A percentile compares a stretch with the other conserved stretches of the same genome.
phyloP scores from a whole-genome alignment of 2,113 vertebrate genomes.

The Actenoides hombroni region DNA sequence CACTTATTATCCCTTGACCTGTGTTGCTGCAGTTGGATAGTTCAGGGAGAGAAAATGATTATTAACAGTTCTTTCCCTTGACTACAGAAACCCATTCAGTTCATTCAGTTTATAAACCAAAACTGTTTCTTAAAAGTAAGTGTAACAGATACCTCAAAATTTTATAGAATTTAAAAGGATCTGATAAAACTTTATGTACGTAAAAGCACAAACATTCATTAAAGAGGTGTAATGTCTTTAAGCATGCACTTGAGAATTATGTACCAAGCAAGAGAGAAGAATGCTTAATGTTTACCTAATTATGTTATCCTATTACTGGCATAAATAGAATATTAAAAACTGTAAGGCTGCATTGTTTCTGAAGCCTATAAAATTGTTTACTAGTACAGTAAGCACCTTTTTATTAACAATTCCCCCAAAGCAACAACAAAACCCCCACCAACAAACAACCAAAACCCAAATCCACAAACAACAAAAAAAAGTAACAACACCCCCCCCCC shows the following conservation, averaged over 20 bases:
- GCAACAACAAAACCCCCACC: neutral
- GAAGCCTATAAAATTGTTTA: neutral
- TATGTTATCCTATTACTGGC: neutral
- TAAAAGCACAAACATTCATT: neutral
- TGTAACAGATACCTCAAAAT: neutral
- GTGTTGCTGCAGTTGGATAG: neutral
- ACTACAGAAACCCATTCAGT: neutral
- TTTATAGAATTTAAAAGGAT: neutral
- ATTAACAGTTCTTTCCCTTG: neutral
- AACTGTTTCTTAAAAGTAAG: neutral
- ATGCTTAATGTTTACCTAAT: neutral
- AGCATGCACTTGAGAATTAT: neutral
- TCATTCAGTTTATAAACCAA: neutral
- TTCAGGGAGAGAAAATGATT: neutral
- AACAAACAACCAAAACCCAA: neutral
- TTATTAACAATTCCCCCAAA: neutral
- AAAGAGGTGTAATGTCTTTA: neutral
- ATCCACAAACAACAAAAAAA: neutral
- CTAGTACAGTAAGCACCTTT: neutral
- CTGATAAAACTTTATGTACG: neutral
- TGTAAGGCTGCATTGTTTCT: neutral
- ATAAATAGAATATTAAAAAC: neutral
- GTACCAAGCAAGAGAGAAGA: neutral
- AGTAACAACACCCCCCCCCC: no score
- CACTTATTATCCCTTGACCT: neutral